Evolutionary conservation across 2,113 vertebrate genomes (phyloP).

Genomic region (Notarius quadriscutis): DNA sequence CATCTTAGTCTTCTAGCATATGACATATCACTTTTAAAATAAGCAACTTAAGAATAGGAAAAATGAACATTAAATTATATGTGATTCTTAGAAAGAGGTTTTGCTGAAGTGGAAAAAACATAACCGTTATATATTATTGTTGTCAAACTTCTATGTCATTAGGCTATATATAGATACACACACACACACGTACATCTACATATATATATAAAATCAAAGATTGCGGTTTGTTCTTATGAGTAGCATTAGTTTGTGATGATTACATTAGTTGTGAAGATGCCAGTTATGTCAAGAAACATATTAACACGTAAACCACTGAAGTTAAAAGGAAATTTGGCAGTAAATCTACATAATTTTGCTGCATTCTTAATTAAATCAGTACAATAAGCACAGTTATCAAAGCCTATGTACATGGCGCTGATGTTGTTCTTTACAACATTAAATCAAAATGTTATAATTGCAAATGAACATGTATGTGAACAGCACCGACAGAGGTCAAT

Average conservation of each 20-base stretch:
- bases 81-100: not conserved
- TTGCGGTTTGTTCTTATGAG: not conserved
- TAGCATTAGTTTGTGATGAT: not conserved
- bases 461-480: not conserved
- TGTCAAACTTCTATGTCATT: not conserved
- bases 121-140: not conserved
- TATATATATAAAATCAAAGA: not conserved
- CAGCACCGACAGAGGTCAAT: not conserved
- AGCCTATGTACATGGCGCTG: not conserved
- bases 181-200: too few relatives aligned
- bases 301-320: not conserved
- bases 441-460: not conserved
- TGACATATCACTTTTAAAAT: not conserved
- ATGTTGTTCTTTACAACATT: not conserved
- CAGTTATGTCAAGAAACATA: not conserved
- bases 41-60: not conserved
- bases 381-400: not conserved
- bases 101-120: not conserved
- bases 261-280: not conserved
- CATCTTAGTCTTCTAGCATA: not conserved
- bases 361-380: not conserved
- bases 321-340: constrained; percentile 2
- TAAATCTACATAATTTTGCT: not conserved
- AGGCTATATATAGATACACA: too few relatives aligned
- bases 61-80: not conserved